Evolutionary conservation across 64 coral and sea anemone species (phyloP), one percentile per base, ranked within the genome.

Genomic region (Pocillopora verrucosa): DNA sequence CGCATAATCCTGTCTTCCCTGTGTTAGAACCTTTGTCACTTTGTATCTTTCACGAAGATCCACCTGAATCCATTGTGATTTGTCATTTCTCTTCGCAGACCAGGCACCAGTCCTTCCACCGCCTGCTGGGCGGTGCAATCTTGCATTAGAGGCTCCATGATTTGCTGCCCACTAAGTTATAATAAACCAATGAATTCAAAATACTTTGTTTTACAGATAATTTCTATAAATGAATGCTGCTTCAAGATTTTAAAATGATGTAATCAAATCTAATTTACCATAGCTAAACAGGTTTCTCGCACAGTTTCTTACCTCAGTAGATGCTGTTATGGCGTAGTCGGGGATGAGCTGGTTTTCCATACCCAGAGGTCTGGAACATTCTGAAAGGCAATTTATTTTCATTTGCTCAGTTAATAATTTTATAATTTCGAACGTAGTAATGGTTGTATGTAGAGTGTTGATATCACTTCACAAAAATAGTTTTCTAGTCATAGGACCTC

Each of bases 1-100:
- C 24, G 36, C 56, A 15, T 13, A 45, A 58, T 58, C 76, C 34
- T 77, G 76, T 4, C 76, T 38, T 16, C 76, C 76, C 19, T 77
- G 76, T 0, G 76, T 58, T 34, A 17, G 7, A 34, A 77, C 20
- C 36, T 58, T 38, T n/a, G 76, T 77, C 17, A 77, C 76, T 58
- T 77, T 34, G 36, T 20, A 45, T 2, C 1, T 58, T 15, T 9
- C 36, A 3, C 76, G 13, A 58, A 77, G 76, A 77, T 77, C 76
- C 13, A 88, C 86, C 34, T 88, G 72, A 60, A 88, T 13, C 72
- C 70, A 88, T 77, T 88, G 56, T 20, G 11, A 10, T 17, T 61
- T 68, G 35, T 76, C 72, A 13, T 88, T 68, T 24, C 0, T 1
- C 5, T 61, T 60, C 12, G 86, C 24, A 19, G 72, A 62, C 86